A percentile compares a stretch with the other conserved stretches of the same genome.
phyloP scores from a whole-genome alignment of 2,888 invertebrate genomes.

The Cremastinae sp. region DNA sequence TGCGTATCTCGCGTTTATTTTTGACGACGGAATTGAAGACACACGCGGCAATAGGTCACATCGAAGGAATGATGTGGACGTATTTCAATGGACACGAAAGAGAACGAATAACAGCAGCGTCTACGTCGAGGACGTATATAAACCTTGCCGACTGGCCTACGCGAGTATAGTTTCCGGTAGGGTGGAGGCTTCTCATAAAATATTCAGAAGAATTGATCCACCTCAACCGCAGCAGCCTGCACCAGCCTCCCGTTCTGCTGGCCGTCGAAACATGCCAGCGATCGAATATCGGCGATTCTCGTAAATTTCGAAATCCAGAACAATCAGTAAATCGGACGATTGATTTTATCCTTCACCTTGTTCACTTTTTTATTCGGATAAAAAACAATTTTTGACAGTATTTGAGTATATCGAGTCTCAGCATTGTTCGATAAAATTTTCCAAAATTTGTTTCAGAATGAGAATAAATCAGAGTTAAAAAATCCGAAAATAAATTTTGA shows the following conservation, averaged over 20 bases:
- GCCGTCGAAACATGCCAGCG: slow-evolving; percentile 6
- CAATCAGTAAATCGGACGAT: neutral
- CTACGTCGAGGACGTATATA: slow-evolving; percentile 65
- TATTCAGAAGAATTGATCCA: slow-evolving; percentile 75
- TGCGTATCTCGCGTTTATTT: slow-evolving; percentile 21
- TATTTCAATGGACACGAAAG: slow-evolving; percentile 71
- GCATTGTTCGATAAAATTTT: neutral
- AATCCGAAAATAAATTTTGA: no score
- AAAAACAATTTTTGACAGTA: no score
- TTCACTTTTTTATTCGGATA: no score
- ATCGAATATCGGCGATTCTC: slow-evolving; percentile 37
- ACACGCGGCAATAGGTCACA: slow-evolving; percentile 62
- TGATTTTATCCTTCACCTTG: neutral
- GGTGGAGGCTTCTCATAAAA: slow-evolving; percentile 70
- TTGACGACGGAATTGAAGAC: slow-evolving; percentile 28
- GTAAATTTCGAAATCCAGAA: neutral
- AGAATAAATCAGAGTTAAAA: no score
- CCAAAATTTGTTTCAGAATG: no score
- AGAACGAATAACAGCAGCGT: slow-evolving; percentile 63
- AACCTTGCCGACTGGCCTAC: slow-evolving; percentile 58
- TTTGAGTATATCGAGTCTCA: neutral
- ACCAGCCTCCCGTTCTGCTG: slow-evolving; percentile 36
- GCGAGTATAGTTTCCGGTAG: slow-evolving; percentile 68
- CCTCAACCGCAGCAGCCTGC: slow-evolving; percentile 56
- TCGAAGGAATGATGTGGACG: slow-evolving; percentile 73